These are phyloP conservation scores for Mesocentrotus franciscanus DNA, from an alignment of 53 echinoderm and acorn worm genomes.

Conservation along the genomic window DNA sequence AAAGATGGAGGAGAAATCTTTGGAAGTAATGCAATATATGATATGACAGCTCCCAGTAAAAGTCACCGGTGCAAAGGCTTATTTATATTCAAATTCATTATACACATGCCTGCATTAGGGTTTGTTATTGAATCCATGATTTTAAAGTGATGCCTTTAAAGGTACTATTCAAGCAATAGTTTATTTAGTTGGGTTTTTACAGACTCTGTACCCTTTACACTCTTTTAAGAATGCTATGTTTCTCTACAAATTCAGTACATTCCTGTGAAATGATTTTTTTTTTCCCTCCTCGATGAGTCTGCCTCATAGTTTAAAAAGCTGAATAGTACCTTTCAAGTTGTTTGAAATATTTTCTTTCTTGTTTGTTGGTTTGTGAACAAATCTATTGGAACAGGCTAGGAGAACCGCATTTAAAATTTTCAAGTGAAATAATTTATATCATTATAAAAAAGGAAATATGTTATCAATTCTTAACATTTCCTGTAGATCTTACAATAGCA, in stretches of 20 bases:
- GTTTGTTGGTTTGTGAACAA: no score
- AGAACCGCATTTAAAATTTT: no score
- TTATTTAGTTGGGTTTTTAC: not conserved
- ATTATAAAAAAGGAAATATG: no score
- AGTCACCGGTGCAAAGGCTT: not conserved
- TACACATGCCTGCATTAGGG: not conserved
- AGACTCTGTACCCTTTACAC: not conserved
- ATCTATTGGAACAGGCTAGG: no score
- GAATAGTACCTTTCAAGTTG: not conserved
- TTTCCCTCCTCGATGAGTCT: not conserved
- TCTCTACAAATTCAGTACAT: not conserved
- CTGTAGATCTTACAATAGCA: no score
- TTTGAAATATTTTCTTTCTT: not conserved
- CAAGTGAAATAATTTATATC: no score
- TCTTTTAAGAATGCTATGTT: not conserved
- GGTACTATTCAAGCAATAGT: not conserved
- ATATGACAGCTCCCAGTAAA: not conserved
- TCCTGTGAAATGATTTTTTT: not conserved
- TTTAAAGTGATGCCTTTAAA: not conserved
- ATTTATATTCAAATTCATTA: conserved; percentile 20
- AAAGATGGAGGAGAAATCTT: not conserved
- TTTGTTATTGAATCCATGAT: not conserved
- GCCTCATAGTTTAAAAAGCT: not conserved
- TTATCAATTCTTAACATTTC: no score
- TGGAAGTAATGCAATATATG: conserved; percentile 7